Percentiles rank a stretch among this genome's conserved stretches.
Conservation (phyloP, 2,113 vertebrate genomes). For the Pogonocichla stellata region DNA sequence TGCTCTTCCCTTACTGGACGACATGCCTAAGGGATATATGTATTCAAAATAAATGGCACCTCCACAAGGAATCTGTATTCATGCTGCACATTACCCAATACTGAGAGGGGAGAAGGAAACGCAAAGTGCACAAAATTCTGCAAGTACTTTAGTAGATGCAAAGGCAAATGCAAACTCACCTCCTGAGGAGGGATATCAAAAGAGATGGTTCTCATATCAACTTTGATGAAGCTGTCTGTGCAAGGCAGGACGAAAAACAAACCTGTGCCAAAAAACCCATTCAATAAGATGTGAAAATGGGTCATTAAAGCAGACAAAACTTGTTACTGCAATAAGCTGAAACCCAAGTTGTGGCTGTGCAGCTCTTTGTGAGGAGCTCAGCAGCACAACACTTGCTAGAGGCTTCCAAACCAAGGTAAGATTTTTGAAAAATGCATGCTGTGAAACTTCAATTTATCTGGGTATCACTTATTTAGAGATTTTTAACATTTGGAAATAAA, state of each 20-base stretch:
- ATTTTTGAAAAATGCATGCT: not conserved
- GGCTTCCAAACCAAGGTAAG: not conserved
- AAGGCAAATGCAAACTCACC: constrained; percentile 68
- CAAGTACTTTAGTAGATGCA: not conserved
- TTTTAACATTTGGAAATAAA: not conserved
- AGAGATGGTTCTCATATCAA: constrained; percentile 96
- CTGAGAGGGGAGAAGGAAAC: not conserved
- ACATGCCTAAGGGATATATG: not conserved
- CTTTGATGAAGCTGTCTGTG: constrained; percentile 95
- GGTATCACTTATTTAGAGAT: not conserved
- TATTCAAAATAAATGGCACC: not conserved
- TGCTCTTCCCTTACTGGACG: not conserved
- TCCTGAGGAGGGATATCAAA: constrained; percentile 97
- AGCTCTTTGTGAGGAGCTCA: not conserved
- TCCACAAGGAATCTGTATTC: not conserved
- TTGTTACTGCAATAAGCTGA: not conserved
- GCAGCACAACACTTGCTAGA: not conserved
- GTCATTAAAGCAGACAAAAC: not conserved
- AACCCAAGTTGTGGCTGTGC: not conserved
- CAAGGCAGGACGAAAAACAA: constrained; percentile 94
- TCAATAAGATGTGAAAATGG: not conserved
- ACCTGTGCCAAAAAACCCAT: constrained; percentile 73
- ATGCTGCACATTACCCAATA: not conserved
- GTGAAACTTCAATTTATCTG: not conserved
- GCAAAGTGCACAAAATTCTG: not conserved